Evolutionary conservation across 1,140 invertebrate species (phyloP).

Genomic region (Maconellicoccus hirsutus): DNA sequence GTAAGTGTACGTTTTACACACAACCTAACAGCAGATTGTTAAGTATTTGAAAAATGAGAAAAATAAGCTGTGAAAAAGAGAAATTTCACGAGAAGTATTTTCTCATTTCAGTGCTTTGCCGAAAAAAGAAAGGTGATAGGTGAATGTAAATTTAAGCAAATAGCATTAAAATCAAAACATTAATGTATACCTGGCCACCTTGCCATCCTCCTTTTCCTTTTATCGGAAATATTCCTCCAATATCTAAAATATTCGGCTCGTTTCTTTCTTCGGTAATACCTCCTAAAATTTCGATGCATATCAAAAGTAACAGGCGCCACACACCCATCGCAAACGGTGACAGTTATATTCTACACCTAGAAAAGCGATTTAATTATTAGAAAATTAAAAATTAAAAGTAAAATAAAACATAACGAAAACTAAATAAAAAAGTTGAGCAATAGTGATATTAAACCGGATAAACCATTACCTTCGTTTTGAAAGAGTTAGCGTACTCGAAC

Average conservation of each 20-base stretch:
- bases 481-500: neutral
- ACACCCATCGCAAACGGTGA: neutral
- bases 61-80: too few species aligned
- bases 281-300: neutral
- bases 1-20: too few species aligned
- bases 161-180: neutral
- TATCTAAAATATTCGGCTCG: constrained; percentile 63
- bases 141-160: too few species aligned
- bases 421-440: neutral
- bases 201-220: constrained; percentile 89
- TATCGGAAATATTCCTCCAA: constrained; percentile 96
- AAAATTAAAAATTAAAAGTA: too few species aligned
- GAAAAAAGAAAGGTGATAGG: neutral
- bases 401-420: neutral
- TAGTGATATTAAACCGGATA: neutral
- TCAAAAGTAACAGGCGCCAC: constrained; percentile 1
- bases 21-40: too few species aligned
- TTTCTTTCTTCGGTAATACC: neutral
- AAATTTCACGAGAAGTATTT: too few species aligned
- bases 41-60: too few species aligned
- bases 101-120: too few species aligned
- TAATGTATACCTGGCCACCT: constrained; percentile 57
- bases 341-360: neutral
- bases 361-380: neutral
- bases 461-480: neutral